Conservation (phyloP, 2,797 vertebrate species). For the Triplophysa bombifrons region DNA sequence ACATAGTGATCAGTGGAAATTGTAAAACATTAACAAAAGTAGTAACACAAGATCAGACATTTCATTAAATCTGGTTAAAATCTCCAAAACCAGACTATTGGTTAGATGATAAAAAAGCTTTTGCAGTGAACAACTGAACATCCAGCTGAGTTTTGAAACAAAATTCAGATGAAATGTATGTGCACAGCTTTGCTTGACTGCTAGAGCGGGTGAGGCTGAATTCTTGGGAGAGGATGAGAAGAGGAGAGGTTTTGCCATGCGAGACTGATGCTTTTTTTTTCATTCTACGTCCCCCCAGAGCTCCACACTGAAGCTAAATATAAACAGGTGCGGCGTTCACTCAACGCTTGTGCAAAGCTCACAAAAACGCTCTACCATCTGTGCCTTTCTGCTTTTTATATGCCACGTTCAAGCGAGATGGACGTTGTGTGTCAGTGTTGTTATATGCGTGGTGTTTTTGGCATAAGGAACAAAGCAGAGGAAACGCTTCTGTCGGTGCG, state of each 20-base stretch:
- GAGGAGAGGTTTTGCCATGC: constrained; percentile 63
- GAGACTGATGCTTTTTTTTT: constrained; percentile 76
- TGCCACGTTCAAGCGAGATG: constrained; percentile 49
- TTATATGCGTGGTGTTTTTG: constrained; percentile 23
- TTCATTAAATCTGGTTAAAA: not conserved
- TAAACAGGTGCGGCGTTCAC: constrained; percentile 77
- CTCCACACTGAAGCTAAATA: constrained; percentile 79
- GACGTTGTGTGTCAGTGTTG: constrained; percentile 42
- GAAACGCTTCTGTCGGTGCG: not conserved
- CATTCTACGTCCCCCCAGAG: constrained; percentile 66
- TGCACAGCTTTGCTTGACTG: constrained; percentile 64
- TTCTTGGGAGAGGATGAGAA: constrained; percentile 52
- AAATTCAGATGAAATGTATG: constrained; percentile 16
- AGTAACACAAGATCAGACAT: not conserved
- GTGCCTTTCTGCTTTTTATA: constrained; percentile 66
- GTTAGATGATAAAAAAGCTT: not conserved
- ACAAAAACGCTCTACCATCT: constrained; percentile 73
- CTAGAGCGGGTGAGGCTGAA: constrained; percentile 60
- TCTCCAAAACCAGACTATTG: not conserved
- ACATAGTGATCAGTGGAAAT: too few species aligned
- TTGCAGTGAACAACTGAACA: not conserved
- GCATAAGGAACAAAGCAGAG: constrained; percentile 20
- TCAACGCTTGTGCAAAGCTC: constrained; percentile 41
- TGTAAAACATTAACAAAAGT: too few species aligned
- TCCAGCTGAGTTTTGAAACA: constrained; percentile 2